These are phyloP conservation scores for Phragmatobia fuliginosa DNA, from an alignment of 2,888 invertebrate genomes.

Conservation along the genomic window DNA sequence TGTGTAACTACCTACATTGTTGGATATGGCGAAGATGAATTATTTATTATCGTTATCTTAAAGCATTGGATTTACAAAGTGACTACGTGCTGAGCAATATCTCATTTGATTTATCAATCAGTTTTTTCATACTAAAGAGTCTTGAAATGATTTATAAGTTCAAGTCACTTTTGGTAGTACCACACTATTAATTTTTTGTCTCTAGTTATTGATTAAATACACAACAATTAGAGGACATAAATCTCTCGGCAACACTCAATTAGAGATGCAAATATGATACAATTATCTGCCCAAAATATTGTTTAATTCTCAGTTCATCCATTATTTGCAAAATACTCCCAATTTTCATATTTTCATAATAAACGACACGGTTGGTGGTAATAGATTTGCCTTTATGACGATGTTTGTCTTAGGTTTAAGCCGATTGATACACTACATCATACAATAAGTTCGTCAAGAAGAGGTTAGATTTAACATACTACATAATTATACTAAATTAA, in stretches of 20 bases:
- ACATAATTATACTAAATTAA: background rate
- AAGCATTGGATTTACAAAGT: background rate
- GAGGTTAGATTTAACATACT: background rate
- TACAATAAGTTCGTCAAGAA: background rate
- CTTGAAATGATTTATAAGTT: background rate
- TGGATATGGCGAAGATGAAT: background rate
- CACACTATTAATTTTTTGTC: background rate
- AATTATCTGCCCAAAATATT: too few species aligned
- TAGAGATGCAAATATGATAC: too few species aligned
- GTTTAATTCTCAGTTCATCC: too few species aligned
- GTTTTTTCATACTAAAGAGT: background rate
- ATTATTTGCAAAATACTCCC: too few species aligned
- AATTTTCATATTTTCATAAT: too few species aligned
- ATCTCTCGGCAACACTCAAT: too few species aligned
- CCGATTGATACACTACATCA: too few species aligned
- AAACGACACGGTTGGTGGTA: too few species aligned
- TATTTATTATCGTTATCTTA: background rate
- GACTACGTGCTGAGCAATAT: background rate
- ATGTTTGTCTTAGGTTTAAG: too few species aligned
- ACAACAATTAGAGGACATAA: background rate
- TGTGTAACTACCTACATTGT: background rate
- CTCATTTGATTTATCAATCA: background rate
- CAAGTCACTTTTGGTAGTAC: too few species aligned
- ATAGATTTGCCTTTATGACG: too few species aligned
- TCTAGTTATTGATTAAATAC: background rate